phyloP scores from a whole-genome alignment of 2,888 invertebrate species.

The Mystacides longicornis region DNA sequence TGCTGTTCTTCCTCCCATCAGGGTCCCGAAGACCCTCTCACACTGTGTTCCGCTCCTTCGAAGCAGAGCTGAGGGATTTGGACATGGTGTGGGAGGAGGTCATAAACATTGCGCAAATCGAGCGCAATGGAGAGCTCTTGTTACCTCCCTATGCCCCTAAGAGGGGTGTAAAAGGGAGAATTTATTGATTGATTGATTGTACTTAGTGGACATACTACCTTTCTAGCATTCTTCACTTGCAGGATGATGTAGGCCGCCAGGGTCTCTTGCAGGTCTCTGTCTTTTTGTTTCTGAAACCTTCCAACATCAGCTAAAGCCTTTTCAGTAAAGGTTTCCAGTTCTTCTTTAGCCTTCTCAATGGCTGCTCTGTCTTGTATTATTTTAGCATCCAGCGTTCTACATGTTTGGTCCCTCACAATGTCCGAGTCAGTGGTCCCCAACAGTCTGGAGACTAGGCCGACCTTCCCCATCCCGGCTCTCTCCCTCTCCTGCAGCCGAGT shows the following conservation, averaged over 20 bases:
- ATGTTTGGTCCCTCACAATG: constrained; percentile 63
- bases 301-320: constrained; percentile 62
- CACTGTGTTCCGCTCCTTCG: too few species aligned
- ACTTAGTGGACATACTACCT: too few species aligned
- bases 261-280: constrained; percentile 63
- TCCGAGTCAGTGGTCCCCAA: constrained; percentile 71
- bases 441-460: constrained; percentile 63
- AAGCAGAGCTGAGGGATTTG: too few species aligned
- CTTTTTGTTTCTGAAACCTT: constrained; percentile 66
- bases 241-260: constrained; percentile 60
- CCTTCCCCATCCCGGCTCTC: constrained; percentile 58
- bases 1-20: too few species aligned
- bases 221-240: constrained; percentile 67
- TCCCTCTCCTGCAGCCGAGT: constrained; percentile 42
- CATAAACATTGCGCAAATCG: too few species aligned
- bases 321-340: constrained; percentile 53
- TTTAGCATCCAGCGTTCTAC: constrained; percentile 58
- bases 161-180: too few species aligned
- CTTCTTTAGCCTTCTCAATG: constrained; percentile 51
- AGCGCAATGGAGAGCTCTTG: too few species aligned
- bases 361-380: constrained; percentile 53
- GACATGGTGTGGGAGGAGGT: too few species aligned
- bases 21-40: too few species aligned
- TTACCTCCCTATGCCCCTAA: too few species aligned
- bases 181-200: too few species aligned